Evolutionary conservation across 2,888 invertebrate genomes (phyloP), one percentile per base, ranked within the genome.

Genomic region (Acrobasis suavella): DNA sequence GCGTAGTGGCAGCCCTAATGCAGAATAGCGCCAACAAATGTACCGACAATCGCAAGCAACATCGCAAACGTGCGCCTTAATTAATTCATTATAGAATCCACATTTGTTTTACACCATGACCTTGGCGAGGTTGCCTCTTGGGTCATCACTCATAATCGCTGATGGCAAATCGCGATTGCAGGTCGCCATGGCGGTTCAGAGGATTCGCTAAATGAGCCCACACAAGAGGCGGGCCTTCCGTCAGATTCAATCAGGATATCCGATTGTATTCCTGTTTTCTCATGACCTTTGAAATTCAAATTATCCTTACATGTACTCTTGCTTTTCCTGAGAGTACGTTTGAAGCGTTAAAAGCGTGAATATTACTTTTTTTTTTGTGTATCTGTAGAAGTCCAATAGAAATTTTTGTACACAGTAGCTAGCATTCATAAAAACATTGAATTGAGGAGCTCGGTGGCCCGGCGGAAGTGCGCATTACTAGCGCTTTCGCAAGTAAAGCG

Each of bases 171-270:
- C 39, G 61, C 58, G 91, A 90, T 91, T 83, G 76, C 73, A 75
- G 87, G 84, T 87, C 86, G 84, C 64, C 76, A 81, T 74, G 78
- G 80, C 80, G 88, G 90, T 89, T 91, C 90, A 91, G 78, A 82
- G 89, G 79, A 83, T 88, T 83, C 77, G 70, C 69, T 78, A 82
- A 87, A 85, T 72, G 66, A 66, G 54, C 60, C 38, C 37, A 68
- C 75, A 74, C 67, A 72, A 70, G 70, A 66, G 80, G 76, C 77
- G 82, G 80, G 78, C 81, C 77, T 71, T 76, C 75, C 76, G 69
- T 77, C 77, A 61, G 58, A 62, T 62, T 67, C 67, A 72, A 71
- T 70, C 67, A 62, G 62, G 71, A 65, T 71, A 74, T 74, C 71
- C 37, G 61, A 61, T 61, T 55, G 46, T 62, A 37, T 55, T 55